Base-by-base conservation (phyloP, 2,888 invertebrate species). In the Mellilla xanthometata region DNA sequence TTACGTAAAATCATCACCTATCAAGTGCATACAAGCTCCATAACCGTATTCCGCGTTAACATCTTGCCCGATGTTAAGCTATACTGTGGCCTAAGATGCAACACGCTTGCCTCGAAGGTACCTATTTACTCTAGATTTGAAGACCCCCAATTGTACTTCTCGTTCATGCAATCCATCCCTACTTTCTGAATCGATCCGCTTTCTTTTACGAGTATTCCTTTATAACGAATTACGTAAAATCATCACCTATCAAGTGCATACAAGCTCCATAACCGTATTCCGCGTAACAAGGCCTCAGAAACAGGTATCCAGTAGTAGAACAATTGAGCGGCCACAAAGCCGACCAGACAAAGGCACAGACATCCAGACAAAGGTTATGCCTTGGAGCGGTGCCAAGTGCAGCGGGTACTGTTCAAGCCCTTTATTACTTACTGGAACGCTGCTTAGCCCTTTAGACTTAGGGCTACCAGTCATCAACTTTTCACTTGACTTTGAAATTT, bases 321-420 rank as follows among this genome's bases (percentile, higher is more conserved):
- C 49, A 56, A 48, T 29, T 23, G 32, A 22, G 32, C 26, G 34
- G 38, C 33, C 43, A 49, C 64, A 61, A 63, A 62, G 59, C 60
- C 40, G 56, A 45, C 48, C 63, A 79, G 75, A 84, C 81, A 81
- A 82, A 81, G 76, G 61, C 71, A 74, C 74, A 64, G 60, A 69
- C 73, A 55, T 58, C 68, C 72, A 76, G 75, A 78, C 77, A 81
- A 81, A 80, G 81, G 68, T 38, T 38, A 65, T 56, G 61, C 56
- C 65, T 62, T 81, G 81, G 79, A 78, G 56, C 49, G 57, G 56
- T 67, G 81, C 81, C 81, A 81, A 76, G 65, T 56, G 50, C 61
- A 52, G 58, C 59, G 35, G 58, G 30, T 23, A 62, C 57, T 60
- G 35, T 15, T 27, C 27, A 27, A n/a, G 2, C 56, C 56, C 58